phyloP scores from a whole-genome alignment of 92 coral and sea anemone genomes.

The Bergia puertoricense region DNA sequence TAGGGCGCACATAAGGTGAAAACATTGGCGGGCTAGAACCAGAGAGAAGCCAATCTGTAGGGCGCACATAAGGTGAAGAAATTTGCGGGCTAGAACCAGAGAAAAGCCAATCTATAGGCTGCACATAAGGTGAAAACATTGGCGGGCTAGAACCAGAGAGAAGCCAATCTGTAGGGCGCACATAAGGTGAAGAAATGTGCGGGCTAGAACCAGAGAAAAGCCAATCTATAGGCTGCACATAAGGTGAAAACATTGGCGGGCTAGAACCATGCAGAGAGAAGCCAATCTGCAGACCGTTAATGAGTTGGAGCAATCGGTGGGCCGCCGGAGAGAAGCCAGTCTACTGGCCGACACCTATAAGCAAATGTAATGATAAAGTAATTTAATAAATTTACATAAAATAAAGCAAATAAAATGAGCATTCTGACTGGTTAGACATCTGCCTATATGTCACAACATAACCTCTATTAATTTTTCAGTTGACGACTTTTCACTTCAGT shows the following conservation, averaged over 20 bases:
- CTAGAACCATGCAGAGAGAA: neutral
- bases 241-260: neutral
- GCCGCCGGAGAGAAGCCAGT: neutral
- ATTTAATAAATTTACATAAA: no score
- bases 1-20: no score
- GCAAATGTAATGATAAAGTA: no score
- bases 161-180: neutral
- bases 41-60: neutral
- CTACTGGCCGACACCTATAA: no score
- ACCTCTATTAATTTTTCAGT: no score
- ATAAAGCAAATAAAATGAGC: no score
- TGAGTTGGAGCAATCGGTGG: neutral
- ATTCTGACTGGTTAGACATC: no score
- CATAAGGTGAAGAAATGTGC: slow-evolving; percentile 59
- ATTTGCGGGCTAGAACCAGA: neutral
- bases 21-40: no score
- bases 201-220: slow-evolving; percentile 7
- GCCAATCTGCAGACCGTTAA: neutral
- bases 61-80: neutral
- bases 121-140: neutral
- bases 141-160: no score
- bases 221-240: neutral
- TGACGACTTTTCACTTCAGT: no score
- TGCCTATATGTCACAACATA: no score
- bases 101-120: neutral